phyloP scores from a whole-genome alignment of 2,888 invertebrate genomes.

The Drosophila colorata region DNA sequence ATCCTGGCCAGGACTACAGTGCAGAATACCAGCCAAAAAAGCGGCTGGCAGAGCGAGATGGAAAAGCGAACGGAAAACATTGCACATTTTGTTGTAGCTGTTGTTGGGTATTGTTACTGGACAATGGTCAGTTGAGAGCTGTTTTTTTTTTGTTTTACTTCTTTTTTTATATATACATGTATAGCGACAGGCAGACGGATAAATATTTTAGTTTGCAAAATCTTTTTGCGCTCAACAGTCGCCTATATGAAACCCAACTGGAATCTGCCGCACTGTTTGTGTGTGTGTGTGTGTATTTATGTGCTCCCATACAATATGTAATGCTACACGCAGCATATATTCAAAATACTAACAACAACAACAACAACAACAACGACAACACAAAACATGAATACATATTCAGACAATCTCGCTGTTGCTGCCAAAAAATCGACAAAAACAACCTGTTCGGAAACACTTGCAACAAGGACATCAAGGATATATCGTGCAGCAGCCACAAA shows the following conservation, averaged over 20 bases:
- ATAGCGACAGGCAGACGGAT: slow-evolving; percentile 54
- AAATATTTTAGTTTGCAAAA: slow-evolving; percentile 76
- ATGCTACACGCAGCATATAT: slow-evolving; percentile 81
- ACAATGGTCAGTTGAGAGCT: slow-evolving; percentile 38
- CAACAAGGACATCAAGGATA: slow-evolving; percentile 79
- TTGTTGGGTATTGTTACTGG: slow-evolving; percentile 48
- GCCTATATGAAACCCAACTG: slow-evolving; percentile 8
- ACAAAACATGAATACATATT: slow-evolving; percentile 79
- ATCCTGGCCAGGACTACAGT: slow-evolving; percentile 63
- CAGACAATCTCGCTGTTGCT: slow-evolving; percentile 78
- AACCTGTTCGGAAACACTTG: slow-evolving; percentile 84
- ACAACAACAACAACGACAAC: slow-evolving; percentile 50
- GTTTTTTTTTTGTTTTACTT: slow-evolving; percentile 11
- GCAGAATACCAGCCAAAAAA: slow-evolving; percentile 5
- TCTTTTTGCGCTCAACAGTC: slow-evolving; percentile 75
- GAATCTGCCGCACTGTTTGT: background rate
- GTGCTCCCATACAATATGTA: slow-evolving; percentile 75
- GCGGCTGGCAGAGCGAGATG: slow-evolving; percentile 48
- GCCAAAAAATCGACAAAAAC: slow-evolving; percentile 84
- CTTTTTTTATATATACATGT: slow-evolving; percentile 8
- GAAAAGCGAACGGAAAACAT: slow-evolving; percentile 68
- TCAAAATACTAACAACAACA: slow-evolving; percentile 66
- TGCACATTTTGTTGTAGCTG: slow-evolving; percentile 72
- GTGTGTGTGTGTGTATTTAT: slow-evolving; percentile 45
- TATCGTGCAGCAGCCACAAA: slow-evolving; percentile 29